phyloP scores from a whole-genome alignment of 2,888 invertebrate species.

The Phoronis australis region DNA sequence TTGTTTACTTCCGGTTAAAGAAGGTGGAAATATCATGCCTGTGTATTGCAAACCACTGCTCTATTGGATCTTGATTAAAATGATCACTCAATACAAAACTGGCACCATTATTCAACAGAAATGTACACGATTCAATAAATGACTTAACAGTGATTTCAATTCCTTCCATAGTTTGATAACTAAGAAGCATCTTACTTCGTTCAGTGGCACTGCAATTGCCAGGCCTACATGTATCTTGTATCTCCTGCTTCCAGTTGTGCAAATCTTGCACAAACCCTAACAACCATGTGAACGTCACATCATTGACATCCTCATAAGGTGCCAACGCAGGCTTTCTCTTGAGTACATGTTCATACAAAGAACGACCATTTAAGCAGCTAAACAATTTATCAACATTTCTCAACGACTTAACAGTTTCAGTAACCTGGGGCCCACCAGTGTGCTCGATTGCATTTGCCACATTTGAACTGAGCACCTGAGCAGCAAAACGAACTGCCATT shows the following conservation, averaged over 20 bases:
- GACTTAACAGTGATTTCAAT: background rate
- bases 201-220: background rate
- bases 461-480: conserved; percentile 7
- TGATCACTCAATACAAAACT: background rate
- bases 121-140: background rate
- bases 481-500: conserved; percentile 1
- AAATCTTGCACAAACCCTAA: background rate
- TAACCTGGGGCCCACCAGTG: conserved; percentile 2
- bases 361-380: background rate
- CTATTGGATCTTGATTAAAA: background rate
- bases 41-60: background rate
- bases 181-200: background rate
- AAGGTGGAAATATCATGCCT: too few species aligned
- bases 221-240: background rate
- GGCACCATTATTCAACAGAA: background rate
- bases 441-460: conserved; percentile 12
- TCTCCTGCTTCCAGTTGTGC: background rate
- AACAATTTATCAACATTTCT: background rate
- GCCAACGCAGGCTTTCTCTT: background rate
- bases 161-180: background rate
- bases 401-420: background rate
- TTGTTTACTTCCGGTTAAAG: too few species aligned
- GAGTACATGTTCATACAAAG: background rate
- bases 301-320: background rate
- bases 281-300: background rate